These are phyloP conservation scores for Erythrocercus mccallii DNA, from an alignment of 2,113 vertebrate species.

Conservation along the genomic window DNA sequence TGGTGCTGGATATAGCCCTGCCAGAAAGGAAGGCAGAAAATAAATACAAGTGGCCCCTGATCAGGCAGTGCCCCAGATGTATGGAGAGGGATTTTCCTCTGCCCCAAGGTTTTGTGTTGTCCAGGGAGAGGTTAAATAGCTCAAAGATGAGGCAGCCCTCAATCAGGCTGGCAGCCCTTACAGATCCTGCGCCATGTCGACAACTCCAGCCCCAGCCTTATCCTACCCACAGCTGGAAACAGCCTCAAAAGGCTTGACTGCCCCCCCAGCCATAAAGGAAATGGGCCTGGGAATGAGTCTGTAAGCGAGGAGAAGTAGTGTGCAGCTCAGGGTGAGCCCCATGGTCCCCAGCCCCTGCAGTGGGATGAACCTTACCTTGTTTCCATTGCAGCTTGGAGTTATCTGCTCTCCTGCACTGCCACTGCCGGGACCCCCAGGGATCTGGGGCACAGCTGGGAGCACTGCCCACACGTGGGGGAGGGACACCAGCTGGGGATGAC, in stretches of 20 bases:
- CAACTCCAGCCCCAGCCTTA: background rate
- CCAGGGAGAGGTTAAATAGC: background rate
- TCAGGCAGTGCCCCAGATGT: background rate
- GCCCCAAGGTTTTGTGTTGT: background rate
- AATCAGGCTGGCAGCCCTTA: background rate
- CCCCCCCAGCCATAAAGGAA: accelerated
- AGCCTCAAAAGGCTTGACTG: background rate
- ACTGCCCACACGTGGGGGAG: background rate
- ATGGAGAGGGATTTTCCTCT: background rate
- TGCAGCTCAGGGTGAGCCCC: background rate
- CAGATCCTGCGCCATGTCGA: background rate
- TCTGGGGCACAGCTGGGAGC: background rate
- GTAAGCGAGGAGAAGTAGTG: background rate
- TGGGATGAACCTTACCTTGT: background rate
- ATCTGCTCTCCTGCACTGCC: background rate
- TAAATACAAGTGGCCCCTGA: background rate
- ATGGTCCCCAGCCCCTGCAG: background rate
- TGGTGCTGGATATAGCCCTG: background rate
- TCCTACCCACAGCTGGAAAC: background rate
- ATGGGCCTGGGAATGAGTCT: background rate
- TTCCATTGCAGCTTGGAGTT: background rate
- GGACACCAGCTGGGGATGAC: background rate
- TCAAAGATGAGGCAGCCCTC: background rate
- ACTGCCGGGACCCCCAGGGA: accelerated
- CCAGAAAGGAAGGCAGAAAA: background rate